A percentile compares a stretch with the other conserved stretches of the same genome.
Evolutionary conservation across 2,888 invertebrate species (phyloP).

Genomic region (Tryphoninae sp.): DNA sequence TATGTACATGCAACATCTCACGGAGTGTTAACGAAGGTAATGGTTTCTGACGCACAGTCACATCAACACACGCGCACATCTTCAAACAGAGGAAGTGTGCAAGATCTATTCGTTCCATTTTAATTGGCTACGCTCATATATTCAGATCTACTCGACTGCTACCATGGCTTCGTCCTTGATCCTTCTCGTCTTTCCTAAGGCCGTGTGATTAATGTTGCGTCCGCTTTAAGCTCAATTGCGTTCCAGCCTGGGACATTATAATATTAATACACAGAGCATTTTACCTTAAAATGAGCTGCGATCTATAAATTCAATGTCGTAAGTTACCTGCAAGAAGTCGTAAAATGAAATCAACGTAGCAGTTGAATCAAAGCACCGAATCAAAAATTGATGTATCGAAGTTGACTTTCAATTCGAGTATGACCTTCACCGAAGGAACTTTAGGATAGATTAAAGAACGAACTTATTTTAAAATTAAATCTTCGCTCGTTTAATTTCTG

Average conservation of each 20-base stretch:
- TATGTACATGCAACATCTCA: constrained; percentile 28
- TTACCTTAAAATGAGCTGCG: neutral
- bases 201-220: constrained; percentile 61
- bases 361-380: no score
- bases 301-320: neutral
- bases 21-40: constrained; percentile 61
- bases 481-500: no score
- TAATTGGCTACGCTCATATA: constrained; percentile 16
- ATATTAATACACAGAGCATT: neutral
- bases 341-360: no score
- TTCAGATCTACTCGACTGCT: constrained; percentile 28
- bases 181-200: constrained; percentile 51
- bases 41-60: constrained; percentile 48
- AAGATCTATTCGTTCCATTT: constrained; percentile 32
- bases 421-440: no score
- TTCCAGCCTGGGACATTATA: neutral
- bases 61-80: neutral
- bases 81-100: constrained; percentile 7
- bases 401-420: no score
- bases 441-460: no score
- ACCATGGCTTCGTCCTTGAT: constrained; percentile 41
- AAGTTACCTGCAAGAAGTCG: neutral
- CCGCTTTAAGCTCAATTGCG: constrained; percentile 49
- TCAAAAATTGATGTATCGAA: no score
- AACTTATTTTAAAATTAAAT: no score